phyloP scores from a whole-genome alignment of 2,888 invertebrate genomes.

The Empis livida region DNA sequence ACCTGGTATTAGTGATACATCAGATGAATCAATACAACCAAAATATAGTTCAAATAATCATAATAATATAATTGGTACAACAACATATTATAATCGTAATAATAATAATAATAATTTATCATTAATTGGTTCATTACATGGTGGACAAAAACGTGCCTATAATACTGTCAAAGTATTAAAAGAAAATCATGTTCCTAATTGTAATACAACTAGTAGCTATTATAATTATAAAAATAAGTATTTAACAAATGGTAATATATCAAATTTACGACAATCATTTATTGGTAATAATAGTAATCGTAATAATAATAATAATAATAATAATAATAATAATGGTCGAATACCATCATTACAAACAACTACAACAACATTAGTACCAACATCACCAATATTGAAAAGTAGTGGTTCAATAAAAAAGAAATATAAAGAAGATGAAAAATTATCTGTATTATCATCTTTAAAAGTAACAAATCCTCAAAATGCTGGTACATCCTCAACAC shows the following conservation, averaged over 20 bases:
- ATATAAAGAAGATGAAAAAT: conserved; percentile 22
- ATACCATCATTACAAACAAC: conserved; percentile 18
- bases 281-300: conserved; percentile 1
- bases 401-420: conserved; percentile 17
- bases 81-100: not conserved
- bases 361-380: conserved; percentile 8
- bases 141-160: conserved; percentile 31
- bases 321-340: not conserved
- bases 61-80: not conserved
- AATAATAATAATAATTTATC: not conserved
- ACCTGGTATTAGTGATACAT: conserved; percentile 16
- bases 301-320: not conserved
- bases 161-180: conserved; percentile 26
- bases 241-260: conserved; percentile 1
- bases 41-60: conserved; percentile 20
- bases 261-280: not conserved
- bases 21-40: conserved; percentile 21
- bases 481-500: conserved; percentile 3
- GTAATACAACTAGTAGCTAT: conserved; percentile 4
- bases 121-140: not conserved
- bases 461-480: conserved; percentile 17
- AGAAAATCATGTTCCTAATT: conserved; percentile 26
- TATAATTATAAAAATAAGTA: conserved; percentile 1
- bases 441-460: conserved; percentile 21
- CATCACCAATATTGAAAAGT: not conserved